Evolutionary conservation across 2,113 vertebrate genomes (phyloP).

Genomic region (Mustela lutreola): DNA sequence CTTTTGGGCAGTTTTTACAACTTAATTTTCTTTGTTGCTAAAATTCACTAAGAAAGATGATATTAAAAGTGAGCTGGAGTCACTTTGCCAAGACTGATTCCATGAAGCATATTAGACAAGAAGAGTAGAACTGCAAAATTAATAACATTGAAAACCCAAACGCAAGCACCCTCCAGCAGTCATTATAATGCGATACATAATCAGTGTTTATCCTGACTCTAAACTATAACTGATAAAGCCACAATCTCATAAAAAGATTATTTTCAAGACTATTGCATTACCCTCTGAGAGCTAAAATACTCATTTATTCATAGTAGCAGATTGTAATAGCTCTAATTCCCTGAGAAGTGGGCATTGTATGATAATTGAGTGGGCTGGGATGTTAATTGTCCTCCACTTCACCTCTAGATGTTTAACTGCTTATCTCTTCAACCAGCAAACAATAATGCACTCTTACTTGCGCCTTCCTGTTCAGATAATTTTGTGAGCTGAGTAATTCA

Average conservation of each 20-base stretch:
- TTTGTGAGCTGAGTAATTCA: constrained; percentile 79
- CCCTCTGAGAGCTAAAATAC: constrained; percentile 83
- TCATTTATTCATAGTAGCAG: constrained; percentile 83
- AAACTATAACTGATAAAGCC: constrained; percentile 84
- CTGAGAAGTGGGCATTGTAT: constrained; percentile 86
- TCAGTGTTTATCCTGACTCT: constrained; percentile 80
- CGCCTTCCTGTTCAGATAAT: constrained; percentile 79
- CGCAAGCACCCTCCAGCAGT: constrained; percentile 64
- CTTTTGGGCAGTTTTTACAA: constrained; percentile 58
- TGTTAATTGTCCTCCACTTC: constrained; percentile 87
- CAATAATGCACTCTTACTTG: constrained; percentile 81
- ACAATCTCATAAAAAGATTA: constrained; percentile 85
- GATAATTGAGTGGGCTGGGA: constrained; percentile 83
- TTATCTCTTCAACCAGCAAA: constrained; percentile 86
- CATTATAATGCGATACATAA: constrained; percentile 74
- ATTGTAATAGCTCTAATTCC: constrained; percentile 86
- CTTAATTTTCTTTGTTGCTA: constrained; percentile 57
- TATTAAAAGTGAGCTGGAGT: constrained; percentile 61
- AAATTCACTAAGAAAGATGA: constrained; percentile 51
- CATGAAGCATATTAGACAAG: constrained; percentile 66
- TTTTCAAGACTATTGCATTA: constrained; percentile 85
- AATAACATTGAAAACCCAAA: constrained; percentile 67
- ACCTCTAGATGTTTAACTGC: constrained; percentile 87
- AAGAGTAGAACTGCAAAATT: constrained; percentile 66
- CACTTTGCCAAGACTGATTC: constrained; percentile 67